Conservation (phyloP, 2,888 invertebrate species). For the Sphaeridia pumilis region DNA sequence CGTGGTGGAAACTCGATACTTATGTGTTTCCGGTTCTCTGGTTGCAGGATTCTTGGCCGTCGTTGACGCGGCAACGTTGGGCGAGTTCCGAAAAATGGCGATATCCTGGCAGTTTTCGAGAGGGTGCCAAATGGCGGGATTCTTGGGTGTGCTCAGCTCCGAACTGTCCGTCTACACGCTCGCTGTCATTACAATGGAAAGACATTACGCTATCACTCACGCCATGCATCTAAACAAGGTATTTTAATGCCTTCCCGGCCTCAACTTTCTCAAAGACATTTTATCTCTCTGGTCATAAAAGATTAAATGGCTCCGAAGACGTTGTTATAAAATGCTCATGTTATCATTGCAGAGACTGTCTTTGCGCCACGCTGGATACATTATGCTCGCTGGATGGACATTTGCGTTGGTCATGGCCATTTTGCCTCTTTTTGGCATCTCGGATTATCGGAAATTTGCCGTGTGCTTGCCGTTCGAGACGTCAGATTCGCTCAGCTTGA, state of each 20-base stretch:
- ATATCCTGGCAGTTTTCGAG: constrained; percentile 95
- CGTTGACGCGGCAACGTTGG: constrained; percentile 88
- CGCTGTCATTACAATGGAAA: constrained; percentile 88
- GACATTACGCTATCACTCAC: constrained; percentile 94
- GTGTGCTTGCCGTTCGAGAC: constrained; percentile 94
- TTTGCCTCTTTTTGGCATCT: constrained; percentile 78
- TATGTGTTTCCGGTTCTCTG: neutral
- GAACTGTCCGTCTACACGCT: constrained; percentile 91
- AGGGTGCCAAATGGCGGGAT: constrained; percentile 87
- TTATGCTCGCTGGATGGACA: constrained; percentile 87
- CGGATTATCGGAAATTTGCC: constrained; percentile 91
- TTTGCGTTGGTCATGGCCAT: constrained; percentile 77
- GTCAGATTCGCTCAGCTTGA: constrained; percentile 61
- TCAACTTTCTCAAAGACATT: neutral
- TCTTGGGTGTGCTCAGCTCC: constrained; percentile 83
- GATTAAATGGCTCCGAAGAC: neutral
- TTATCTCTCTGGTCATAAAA: too few species aligned
- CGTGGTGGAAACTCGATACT: neutral
- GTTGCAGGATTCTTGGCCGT: constrained; percentile 74
- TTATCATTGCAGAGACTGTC: constrained; percentile 49
- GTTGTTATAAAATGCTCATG: constrained; percentile 2
- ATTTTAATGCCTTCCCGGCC: neutral
- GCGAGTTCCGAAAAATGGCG: constrained; percentile 91
- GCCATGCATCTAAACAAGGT: constrained; percentile 89
- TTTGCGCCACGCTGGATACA: constrained; percentile 75